Conservation (phyloP, 2,888 invertebrate species). For the Dendrolimus pini region DNA sequence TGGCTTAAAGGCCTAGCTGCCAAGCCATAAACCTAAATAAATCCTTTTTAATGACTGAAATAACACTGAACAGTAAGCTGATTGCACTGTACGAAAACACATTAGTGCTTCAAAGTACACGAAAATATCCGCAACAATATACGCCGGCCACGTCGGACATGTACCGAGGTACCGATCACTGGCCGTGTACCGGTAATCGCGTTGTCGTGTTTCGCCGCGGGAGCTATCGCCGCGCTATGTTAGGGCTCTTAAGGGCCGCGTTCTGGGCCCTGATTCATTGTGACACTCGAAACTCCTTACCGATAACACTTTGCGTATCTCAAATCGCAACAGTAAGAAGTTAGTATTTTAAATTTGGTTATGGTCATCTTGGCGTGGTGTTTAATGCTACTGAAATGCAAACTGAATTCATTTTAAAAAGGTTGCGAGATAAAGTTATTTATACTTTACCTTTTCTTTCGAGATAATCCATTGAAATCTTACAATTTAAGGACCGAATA, state of each 20-base stretch:
- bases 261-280: neutral
- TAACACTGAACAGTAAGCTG: neutral
- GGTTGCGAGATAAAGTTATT: too few species aligned
- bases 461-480: too few species aligned
- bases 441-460: too few species aligned
- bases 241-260: constrained; percentile 11
- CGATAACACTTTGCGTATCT: neutral
- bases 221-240: constrained; percentile 45
- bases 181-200: constrained; percentile 41
- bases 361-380: too few species aligned
- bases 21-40: too few species aligned
- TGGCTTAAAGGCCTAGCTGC: too few species aligned
- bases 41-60: neutral
- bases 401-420: too few species aligned
- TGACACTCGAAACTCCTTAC: neutral
- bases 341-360: too few species aligned
- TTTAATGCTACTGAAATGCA: too few species aligned
- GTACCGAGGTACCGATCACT: constrained; percentile 1
- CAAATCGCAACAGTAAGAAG: neutral
- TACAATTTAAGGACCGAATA: too few species aligned
- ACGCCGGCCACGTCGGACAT: neutral
- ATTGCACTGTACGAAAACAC: neutral
- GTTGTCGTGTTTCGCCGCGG: constrained; percentile 54
- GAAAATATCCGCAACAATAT: neutral
- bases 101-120: neutral